phyloP scores from a whole-genome alignment of 1,140 invertebrate genomes.

The Xylocopa sonorina region DNA sequence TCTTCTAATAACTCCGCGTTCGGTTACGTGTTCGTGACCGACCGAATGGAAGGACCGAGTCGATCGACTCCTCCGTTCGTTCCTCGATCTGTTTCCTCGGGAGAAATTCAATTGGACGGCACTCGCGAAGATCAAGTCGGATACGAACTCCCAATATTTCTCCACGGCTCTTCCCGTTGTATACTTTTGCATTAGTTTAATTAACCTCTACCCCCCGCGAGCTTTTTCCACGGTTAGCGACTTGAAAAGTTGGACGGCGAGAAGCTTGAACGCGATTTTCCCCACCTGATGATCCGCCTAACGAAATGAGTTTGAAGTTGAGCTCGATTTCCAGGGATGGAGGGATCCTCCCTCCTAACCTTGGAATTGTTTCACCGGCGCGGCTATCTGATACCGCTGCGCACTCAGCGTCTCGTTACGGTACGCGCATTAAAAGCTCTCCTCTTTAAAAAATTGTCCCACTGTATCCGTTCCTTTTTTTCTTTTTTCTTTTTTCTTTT shows the following conservation, averaged over 20 bases:
- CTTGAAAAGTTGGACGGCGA: conserved; percentile 47
- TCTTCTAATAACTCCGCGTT: neutral
- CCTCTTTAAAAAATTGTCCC: conserved; percentile 10
- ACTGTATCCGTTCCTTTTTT: neutral
- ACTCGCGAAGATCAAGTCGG: conserved; percentile 9
- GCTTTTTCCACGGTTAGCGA: conserved; percentile 31
- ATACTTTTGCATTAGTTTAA: conserved; percentile 63
- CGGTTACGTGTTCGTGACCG: neutral
- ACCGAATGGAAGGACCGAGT: neutral
- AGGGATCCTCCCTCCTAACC: neutral
- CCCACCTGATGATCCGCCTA: conserved; percentile 53
- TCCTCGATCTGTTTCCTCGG: conserved; percentile 1
- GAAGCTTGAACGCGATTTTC: conserved; percentile 43
- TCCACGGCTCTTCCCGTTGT: conserved; percentile 24
- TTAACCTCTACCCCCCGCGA: conserved; percentile 50
- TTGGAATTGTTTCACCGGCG: conserved; percentile 4
- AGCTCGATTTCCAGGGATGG: conserved; percentile 23
- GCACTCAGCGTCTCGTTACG: neutral
- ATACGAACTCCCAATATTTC: conserved; percentile 39
- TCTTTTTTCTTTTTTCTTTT: neutral
- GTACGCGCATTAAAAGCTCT: neutral
- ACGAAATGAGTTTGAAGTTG: conserved; percentile 65
- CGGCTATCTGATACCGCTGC: neutral
- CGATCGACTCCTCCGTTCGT: neutral
- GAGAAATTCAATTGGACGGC: conserved; percentile 29